These are phyloP conservation scores for Caretta caretta DNA, from an alignment of 2,113 vertebrate genomes.

Conservation along the genomic window DNA sequence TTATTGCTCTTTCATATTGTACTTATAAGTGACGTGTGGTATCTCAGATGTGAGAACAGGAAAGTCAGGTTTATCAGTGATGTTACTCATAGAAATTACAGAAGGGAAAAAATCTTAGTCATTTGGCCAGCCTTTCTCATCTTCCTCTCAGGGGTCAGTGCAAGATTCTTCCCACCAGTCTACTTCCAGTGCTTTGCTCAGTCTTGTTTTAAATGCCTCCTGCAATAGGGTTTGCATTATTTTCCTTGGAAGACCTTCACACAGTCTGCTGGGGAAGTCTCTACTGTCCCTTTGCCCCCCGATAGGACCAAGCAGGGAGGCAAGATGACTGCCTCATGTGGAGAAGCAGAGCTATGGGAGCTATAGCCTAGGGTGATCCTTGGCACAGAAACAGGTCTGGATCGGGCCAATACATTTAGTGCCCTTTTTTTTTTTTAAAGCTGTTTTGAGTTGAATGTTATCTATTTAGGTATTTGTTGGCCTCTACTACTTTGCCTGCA, in stretches of 20 bases:
- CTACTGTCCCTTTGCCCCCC: not conserved
- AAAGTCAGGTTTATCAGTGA: not conserved
- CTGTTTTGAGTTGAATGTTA: not conserved
- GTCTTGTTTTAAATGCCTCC: not conserved
- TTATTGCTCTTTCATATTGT: not conserved
- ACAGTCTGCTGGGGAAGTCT: not conserved
- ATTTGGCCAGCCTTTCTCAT: not conserved
- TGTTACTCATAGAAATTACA: not conserved
- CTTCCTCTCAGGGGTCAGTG: not conserved
- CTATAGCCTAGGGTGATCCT: not conserved
- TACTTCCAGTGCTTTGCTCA: not conserved
- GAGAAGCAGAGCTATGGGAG: not conserved
- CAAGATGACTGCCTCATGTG: not conserved
- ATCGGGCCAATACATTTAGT: not conserved
- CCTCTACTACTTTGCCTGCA: not conserved
- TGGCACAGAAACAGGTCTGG: not conserved
- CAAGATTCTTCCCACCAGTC: not conserved
- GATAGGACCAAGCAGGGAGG: not conserved
- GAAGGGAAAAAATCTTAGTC: not conserved
- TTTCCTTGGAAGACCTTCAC: not conserved
- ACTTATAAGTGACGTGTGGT: not conserved
- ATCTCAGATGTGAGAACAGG: not conserved
- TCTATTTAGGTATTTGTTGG: not conserved
- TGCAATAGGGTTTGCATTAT: not conserved
- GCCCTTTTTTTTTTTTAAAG: not conserved